Evolutionary conservation across 1,140 invertebrate genomes (phyloP), one percentile per base, ranked within the genome.

Genomic region (Drepana arcuata): DNA sequence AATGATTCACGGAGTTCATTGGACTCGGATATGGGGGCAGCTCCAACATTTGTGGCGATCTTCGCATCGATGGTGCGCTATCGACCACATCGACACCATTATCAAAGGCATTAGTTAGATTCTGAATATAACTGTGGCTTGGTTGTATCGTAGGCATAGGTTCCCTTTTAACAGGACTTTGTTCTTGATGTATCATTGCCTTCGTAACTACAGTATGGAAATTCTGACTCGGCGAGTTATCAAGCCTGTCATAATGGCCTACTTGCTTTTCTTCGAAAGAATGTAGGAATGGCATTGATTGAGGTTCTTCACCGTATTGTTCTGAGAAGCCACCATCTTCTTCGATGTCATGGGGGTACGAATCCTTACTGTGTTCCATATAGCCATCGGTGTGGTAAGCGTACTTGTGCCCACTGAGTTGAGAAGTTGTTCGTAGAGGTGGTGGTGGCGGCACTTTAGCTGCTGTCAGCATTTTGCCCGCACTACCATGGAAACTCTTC

Each of bases 391-490:
- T n/a, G n/a, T n/a, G n/a, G 58, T 87, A 73, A 51, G 84, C 85
- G 50, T 85, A 86, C 85, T 90, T 90, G 86, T 88, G 70, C 65
- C 85, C 87, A 75, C 87, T 91, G 84, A 94, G 87, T 62, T 93
- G 92, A 56, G 93, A 95, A 84, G 92, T 94, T 56, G 92, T 95
- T 37, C 93, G 86, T 59, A 95, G 85, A 29, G 93, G 93, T 27
- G 93, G 93, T 7, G 93, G 93, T 44, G 91, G 94, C 7, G 93
- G 92, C 10, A 95, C 93, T 85, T 95, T 95, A 14, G 92, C 90
- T 34, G 89, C 90, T 14, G 92, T 92, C 38, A 94, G 69, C 48
- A 90, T 88, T 73, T 93, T 93, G 0, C 91, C 88, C 3, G 90
- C 90, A 59, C 91, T 95, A 14, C 92, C 92, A 67, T 95, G 92